Conservation (phyloP, 2,888 invertebrate species). For the Capitulum mitella region DNA sequence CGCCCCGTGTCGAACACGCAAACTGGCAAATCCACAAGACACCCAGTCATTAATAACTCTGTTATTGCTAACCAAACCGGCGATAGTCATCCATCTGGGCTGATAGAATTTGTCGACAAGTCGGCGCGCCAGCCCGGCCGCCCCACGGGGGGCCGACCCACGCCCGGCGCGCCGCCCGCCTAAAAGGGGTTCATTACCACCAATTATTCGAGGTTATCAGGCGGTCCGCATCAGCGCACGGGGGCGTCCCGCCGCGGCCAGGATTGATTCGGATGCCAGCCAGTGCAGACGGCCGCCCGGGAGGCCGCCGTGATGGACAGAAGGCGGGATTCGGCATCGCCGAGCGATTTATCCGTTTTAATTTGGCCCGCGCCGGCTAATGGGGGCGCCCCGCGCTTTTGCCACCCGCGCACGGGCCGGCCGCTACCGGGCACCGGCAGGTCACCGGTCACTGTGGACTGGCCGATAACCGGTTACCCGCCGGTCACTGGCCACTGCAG, state of each 20-base stretch:
- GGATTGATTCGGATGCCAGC: constrained; percentile 10
- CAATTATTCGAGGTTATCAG: constrained; percentile 12
- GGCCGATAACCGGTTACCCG: too few species aligned
- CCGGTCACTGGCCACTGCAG: too few species aligned
- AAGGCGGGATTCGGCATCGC: background rate
- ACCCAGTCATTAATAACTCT: constrained; percentile 1
- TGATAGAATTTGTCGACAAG: constrained; percentile 21
- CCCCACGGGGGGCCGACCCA: background rate
- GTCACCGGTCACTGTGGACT: too few species aligned
- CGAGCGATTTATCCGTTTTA: constrained; percentile 13
- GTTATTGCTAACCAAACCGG: background rate
- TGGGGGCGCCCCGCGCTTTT: background rate
- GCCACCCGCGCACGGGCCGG: constrained; percentile 5
- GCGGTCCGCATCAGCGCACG: background rate
- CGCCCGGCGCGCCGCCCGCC: background rate
- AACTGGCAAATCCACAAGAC: background rate
- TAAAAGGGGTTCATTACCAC: constrained; percentile 19
- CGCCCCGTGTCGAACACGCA: background rate
- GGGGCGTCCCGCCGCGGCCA: constrained; percentile 5
- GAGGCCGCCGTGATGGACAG: background rate
- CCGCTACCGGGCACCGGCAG: background rate
- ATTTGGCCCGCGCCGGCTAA: constrained; percentile 11
- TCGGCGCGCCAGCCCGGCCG: background rate
- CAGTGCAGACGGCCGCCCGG: background rate
- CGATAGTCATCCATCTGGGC: background rate